Base-by-base conservation (phyloP, 2,888 invertebrate genomes). In the Pachymerium ferrugineum region DNA sequence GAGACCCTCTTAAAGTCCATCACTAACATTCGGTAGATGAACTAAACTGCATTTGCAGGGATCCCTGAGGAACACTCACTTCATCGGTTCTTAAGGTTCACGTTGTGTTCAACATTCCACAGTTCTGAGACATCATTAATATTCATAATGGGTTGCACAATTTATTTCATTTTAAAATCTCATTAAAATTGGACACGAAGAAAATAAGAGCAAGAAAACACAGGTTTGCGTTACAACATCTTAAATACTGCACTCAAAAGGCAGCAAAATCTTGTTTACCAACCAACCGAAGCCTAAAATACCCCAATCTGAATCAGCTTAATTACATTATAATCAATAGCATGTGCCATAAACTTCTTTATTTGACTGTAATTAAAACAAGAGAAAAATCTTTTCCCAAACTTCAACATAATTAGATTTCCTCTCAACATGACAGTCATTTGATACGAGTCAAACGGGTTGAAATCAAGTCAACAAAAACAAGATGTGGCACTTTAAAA, bases 261-360 rank as follows among this genome's bases (percentile, higher is more conserved):
- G 22, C 19, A 28, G n/a, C 22, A 25, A 25, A 25, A n/a, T n/a
- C n/a, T 62, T 62, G 62, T 62, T 62, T 62, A 62, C 62, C 47
- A 38, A n/a, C 12, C 38, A 25, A 62, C 25, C 62, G 22, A 62
- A 28, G 62, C 25, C 22, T 12, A 25, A 25, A 28, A 22, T 8
- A 22, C 47, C 3, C 10, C 62, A 62, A 62, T 62, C 62, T 14
- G 62, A n/a, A 62, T 25, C 62, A 25, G 25, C 28, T 62, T 62
- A 62, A 62, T 62, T 62, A 62, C 62, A 62, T 62, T 62, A 62
- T 62, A 25, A 62, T 14, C 62, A 28, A 62, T 62, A 62, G 62
- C 62, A 10, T 19, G 47, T 38, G 25, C 62, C 28, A 28, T 62
- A 62, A 62, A 22, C 62, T 12, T 25, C 6, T 62, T 62, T 28